Percentiles rank a stretch among this genome's conserved stretches.
Evolutionary conservation across 2,888 invertebrate species (phyloP).

Genomic region (Leucophenga maculata): DNA sequence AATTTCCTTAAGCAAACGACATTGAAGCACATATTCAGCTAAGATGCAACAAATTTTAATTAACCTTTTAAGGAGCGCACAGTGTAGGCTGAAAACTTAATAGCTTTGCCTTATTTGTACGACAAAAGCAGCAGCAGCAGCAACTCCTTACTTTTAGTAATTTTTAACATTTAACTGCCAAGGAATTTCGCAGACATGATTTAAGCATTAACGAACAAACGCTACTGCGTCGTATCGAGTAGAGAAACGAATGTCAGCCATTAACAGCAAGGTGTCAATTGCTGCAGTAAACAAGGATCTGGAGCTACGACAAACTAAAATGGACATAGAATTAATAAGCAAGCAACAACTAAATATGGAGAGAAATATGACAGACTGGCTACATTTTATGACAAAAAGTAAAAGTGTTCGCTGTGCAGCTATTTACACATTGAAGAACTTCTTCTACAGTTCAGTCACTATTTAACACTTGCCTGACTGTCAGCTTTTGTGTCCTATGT

Average conservation of each 20-base stretch:
- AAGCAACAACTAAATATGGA: slow-evolving; percentile 21
- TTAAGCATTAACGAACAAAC: slow-evolving; percentile 45
- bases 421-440: slow-evolving; percentile 21
- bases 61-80: slow-evolving; percentile 1
- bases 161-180: slow-evolving; percentile 41
- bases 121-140: neutral
- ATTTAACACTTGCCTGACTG: slow-evolving; percentile 40
- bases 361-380: slow-evolving; percentile 7
- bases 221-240: slow-evolving; percentile 34
- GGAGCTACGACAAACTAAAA: slow-evolving; percentile 10
- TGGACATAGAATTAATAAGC: slow-evolving; percentile 19
- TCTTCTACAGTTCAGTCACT: neutral
- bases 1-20: too few relatives aligned
- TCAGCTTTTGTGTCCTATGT: slow-evolving; percentile 14
- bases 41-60: slow-evolving; percentile 6
- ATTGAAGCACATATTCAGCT: too few relatives aligned
- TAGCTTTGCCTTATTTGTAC: neutral
- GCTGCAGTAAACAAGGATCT: slow-evolving; percentile 47
- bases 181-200: slow-evolving; percentile 44
- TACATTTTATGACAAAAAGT: slow-evolving; percentile 60
- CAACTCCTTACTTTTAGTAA: neutral
- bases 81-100: slow-evolving; percentile 7
- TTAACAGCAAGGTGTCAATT: slow-evolving; percentile 63
- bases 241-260: slow-evolving; percentile 31
- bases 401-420: slow-evolving; percentile 48